Evolutionary conservation across 2,888 invertebrate genomes (phyloP), one percentile per base, ranked within the genome.

Genomic region (Meganola albula): DNA sequence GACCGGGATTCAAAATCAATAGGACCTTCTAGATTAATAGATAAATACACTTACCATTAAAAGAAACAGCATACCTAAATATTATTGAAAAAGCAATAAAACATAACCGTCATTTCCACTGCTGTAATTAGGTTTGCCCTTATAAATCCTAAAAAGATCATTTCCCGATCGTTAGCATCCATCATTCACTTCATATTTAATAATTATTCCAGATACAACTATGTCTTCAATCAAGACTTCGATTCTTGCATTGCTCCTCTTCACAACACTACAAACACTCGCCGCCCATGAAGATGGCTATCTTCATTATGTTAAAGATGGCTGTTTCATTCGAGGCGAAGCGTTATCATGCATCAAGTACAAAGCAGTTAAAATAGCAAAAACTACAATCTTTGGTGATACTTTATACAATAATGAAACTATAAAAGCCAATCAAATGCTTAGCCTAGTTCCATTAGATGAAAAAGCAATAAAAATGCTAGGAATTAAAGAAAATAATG

Each of bases 301-400:
- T 38, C 53, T 84, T 0, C 58, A 76, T 2, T 77, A 69, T 38
- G 75, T 85, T 18, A 84, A 83, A 71, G 82, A 85, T 33, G 71
- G 74, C 40, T 85, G 85, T 43, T 75, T 78, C 8, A 24, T 76
- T 1, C 56, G 65, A 48, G 76, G 79, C 0, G 85, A 85, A 50
- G 84, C 83, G 0, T 31, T 85, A 27, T 74, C 76, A 1, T 85
- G 85, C 29, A 63, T 85, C 12, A 85, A 85, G 48, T 85, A 83
- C 21, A 79, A 76, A 62, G 85, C 83, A 0, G 43, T 85, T 1
- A 84, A 82, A 66, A 68, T 84, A 16, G 79, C 80, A 0, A 79
- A 74, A 28, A 76, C 63, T 11, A 70, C 83, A 0, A 58, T 85
- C 11, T 83, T 85, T 12, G 83, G 77, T 4, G 72, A 71, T 4